Evolutionary conservation across 2,888 invertebrate genomes (phyloP).

Genomic region (Phania funesta): DNA sequence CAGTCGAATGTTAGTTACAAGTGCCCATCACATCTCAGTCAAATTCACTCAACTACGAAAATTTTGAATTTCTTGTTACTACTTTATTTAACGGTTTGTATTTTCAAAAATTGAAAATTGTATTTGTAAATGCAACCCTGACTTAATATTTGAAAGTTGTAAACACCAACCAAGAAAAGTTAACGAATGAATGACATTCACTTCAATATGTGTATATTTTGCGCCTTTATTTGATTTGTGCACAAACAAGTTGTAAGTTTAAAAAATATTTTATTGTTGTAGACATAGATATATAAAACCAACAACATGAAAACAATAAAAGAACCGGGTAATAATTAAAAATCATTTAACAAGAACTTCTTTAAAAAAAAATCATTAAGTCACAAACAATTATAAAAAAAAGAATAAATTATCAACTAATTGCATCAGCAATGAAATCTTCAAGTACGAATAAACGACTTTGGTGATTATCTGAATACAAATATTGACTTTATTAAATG

Average conservation of each 20-base stretch:
- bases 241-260: neutral
- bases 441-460: conserved; percentile 16
- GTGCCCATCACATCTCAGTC: too few relatives aligned
- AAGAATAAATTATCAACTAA: conserved; percentile 9
- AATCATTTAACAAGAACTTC: conserved; percentile 43
- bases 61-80: too few relatives aligned
- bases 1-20: too few relatives aligned
- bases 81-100: too few relatives aligned
- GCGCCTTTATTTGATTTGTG: neutral
- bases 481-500: conserved; percentile 56
- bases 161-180: neutral
- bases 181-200: neutral
- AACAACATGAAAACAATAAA: too few relatives aligned
- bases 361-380: conserved; percentile 35
- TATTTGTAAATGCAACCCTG: neutral
- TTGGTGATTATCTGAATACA: conserved; percentile 38
- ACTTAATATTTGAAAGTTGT: neutral
- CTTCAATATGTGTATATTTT: neutral
- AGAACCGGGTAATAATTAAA: conserved; percentile 25
- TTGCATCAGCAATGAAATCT: conserved; percentile 12
- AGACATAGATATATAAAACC: too few relatives aligned
- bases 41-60: too few relatives aligned
- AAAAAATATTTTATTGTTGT: too few relatives aligned
- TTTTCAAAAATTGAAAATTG: too few relatives aligned
- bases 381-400: neutral